phyloP scores from a whole-genome alignment of 2,888 invertebrate species.

The Syrista parreyssii region DNA sequence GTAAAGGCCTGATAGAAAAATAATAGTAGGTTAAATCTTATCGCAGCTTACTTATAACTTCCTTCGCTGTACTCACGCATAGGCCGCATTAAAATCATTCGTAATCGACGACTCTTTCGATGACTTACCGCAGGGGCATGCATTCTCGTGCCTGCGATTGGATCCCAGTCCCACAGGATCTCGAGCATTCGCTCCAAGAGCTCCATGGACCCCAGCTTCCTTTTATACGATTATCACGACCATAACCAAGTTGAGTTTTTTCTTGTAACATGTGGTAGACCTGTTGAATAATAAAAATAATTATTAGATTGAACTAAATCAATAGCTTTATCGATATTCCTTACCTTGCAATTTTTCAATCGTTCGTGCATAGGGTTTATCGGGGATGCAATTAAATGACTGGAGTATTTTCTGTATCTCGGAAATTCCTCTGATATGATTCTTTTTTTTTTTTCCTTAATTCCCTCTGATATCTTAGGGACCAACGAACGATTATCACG shows the following conservation, averaged over 20 bases:
- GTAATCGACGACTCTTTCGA: not conserved
- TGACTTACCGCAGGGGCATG: slow-evolving; percentile 68
- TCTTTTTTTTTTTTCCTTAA: not conserved
- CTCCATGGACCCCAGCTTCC: slow-evolving; percentile 80
- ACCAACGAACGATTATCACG: slow-evolving; percentile 8
- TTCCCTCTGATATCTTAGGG: slow-evolving; percentile 14
- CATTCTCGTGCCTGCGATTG: slow-evolving; percentile 80
- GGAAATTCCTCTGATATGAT: not conserved
- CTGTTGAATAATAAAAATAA: slow-evolving; percentile 30
- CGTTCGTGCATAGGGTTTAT: too few species aligned
- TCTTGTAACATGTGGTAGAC: slow-evolving; percentile 60
- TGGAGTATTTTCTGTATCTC: not conserved
- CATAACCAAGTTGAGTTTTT: slow-evolving; percentile 52
- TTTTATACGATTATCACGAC: slow-evolving; percentile 51
- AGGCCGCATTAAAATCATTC: not conserved
- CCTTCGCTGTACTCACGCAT: not conserved
- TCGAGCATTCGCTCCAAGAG: slow-evolving; percentile 80
- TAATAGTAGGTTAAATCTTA: not conserved
- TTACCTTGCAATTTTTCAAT: not conserved
- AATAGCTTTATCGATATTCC: not conserved
- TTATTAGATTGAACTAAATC: not conserved
- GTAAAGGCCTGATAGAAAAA: not conserved
- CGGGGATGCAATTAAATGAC: not conserved
- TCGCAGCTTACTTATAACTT: not conserved
- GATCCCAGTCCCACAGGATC: slow-evolving; percentile 81